Evolutionary conservation across 35 echinoderm and acorn worm genomes (phyloP), one percentile per base, ranked within the genome.

Genomic region (Heliocidaris tuberculata): DNA sequence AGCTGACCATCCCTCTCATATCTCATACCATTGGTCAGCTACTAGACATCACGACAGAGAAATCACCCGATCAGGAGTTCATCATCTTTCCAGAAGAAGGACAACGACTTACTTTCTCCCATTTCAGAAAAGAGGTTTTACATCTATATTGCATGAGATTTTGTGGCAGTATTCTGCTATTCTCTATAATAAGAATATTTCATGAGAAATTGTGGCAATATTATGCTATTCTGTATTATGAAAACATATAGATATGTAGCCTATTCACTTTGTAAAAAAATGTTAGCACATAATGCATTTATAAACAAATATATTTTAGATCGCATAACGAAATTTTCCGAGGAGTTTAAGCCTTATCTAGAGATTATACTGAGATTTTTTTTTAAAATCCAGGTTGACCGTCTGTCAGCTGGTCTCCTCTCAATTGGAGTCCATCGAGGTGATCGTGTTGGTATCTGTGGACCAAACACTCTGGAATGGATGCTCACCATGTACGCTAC

Each of bases 321-420:
- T 15, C 70, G 15, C 0, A 29, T 19, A 19, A 1, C 35, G 49
- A 15, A 27, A 19, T 27, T 93, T 19, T 85, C 15, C 4, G 70
- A 16, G 15, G 70, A 19, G 4, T 29, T 85, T 85, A 85, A 19
- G 15, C n/a, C 15, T 29, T 19, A 85, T 85, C 70, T 19, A 2
- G 70, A 1, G 0, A 19, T 19, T 15, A 85, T 85, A 85, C 4
- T 19, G 70, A 85, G 70, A 85, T 15, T 48, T 90, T 19, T 90
- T 31, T n/a, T 32, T 49, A 30, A n/a, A n/a, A 12, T 31, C 9
- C 86, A 97, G 96, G 92, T 93, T 16, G 85, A 97, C 59, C 60
- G 94, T 31, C 78, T 96, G 30, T 94, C 96, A 32, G 96, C 96
- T 95, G 96, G 96, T 86, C 92, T 96, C 19, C 89, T 96, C 0